A percentile compares a stretch with the other conserved stretches of the same genome.
Conservation (phyloP, 2,888 invertebrate genomes). For the Coleophora deauratella region DNA sequence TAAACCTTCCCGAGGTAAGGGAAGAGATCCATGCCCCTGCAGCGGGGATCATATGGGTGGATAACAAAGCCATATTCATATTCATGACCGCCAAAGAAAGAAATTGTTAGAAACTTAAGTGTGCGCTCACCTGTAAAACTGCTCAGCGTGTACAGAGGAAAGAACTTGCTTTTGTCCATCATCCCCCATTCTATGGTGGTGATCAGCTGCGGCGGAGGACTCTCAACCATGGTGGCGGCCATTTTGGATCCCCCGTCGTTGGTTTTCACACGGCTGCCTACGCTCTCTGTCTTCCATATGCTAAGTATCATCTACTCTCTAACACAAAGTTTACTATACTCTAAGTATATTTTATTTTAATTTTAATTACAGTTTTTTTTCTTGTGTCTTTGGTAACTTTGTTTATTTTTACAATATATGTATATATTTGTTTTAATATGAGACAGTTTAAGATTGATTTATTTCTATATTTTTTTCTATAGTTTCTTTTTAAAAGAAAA, state of each 20-base stretch:
- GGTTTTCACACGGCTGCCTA: constrained; percentile 19
- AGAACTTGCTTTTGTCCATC: constrained; percentile 97
- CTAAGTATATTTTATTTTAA: constrained; percentile 11
- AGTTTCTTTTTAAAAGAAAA: constrained; percentile 23
- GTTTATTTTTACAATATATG: constrained; percentile 10
- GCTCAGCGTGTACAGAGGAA: constrained; percentile 92
- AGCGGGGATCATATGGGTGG: no score
- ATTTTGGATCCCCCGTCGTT: constrained; percentile 25
- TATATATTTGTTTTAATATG: not conserved
- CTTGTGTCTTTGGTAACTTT: constrained; percentile 21
- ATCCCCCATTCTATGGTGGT: constrained; percentile 97
- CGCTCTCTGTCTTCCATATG: constrained; percentile 28
- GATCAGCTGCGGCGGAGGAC: constrained; percentile 76
- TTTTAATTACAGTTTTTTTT: no score
- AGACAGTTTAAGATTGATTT: constrained; percentile 19
- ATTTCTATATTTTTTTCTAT: not conserved
- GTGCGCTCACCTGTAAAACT: constrained; percentile 80
- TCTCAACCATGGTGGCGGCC: constrained; percentile 70
- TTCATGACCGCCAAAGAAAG: no score
- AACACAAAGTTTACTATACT: constrained; percentile 14
- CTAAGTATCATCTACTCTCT: constrained; percentile 34
- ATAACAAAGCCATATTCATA: no score
- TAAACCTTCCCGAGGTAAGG: no score
- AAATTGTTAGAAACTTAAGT: no score
- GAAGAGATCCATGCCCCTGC: no score